phyloP scores from a whole-genome alignment of 2,888 invertebrate species.

The Podotricha telesiphe region DNA sequence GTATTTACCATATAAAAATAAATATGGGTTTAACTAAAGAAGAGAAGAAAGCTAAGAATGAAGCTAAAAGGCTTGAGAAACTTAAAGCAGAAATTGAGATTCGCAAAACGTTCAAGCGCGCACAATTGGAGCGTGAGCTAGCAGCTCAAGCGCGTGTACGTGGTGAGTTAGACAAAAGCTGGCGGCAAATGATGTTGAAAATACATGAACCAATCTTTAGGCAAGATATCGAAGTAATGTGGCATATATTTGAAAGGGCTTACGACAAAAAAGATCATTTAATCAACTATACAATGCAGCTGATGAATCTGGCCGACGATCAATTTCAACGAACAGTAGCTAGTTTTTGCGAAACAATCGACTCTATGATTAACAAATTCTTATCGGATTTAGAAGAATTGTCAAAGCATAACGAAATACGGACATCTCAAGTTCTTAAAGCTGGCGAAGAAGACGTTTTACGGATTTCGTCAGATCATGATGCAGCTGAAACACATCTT shows the following conservation, averaged over 20 bases:
- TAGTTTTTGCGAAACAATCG: constrained; percentile 85
- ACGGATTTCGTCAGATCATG: constrained; percentile 59
- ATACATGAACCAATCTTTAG: constrained; percentile 73
- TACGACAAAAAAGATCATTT: constrained; percentile 84
- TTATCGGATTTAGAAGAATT: constrained; percentile 63
- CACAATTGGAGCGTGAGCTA: constrained; percentile 61
- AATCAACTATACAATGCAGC: constrained; percentile 81
- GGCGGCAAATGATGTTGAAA: constrained; percentile 69
- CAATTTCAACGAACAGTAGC: constrained; percentile 86
- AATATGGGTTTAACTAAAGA: constrained; percentile 66
- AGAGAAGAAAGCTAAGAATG: constrained; percentile 69
- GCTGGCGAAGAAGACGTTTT: constrained; percentile 57
- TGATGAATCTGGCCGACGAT: constrained; percentile 85
- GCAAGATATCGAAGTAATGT: constrained; percentile 71
- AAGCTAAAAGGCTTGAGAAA: constrained; percentile 66
- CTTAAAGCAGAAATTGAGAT: constrained; percentile 56
- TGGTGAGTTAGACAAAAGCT: constrained; percentile 64
- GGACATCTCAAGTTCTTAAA: constrained; percentile 58
- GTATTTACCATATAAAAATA: constrained; percentile 25
- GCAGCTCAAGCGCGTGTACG: constrained; percentile 59
- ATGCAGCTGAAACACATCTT: constrained; percentile 71
- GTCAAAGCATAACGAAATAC: constrained; percentile 60
- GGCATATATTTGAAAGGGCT: constrained; percentile 80
- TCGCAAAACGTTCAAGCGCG: constrained; percentile 59
- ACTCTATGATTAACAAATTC: constrained; percentile 83